A percentile compares a stretch with the other conserved stretches of the same genome.
Evolutionary conservation across 2,797 vertebrate genomes (phyloP).

Genomic region (Xyrichtys novacula): DNA sequence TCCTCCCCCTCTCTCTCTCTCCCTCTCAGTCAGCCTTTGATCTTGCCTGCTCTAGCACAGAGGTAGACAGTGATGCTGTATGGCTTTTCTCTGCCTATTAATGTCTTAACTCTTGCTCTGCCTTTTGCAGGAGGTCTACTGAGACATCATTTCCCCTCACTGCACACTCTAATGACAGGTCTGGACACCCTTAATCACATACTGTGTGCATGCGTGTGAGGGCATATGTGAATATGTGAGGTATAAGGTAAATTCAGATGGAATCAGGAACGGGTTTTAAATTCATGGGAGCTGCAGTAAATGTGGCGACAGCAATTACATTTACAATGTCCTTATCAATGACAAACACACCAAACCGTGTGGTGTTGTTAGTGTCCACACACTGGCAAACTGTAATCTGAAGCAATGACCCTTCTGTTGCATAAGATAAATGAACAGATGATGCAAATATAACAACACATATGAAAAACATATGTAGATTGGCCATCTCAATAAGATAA

Average conservation of each 20-base stretch:
- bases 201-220: constrained; percentile 15
- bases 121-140: constrained; percentile 76
- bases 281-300: constrained; percentile 40
- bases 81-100: constrained; percentile 84
- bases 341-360: constrained; percentile 22
- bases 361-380: constrained; percentile 26
- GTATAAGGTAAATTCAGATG: constrained; percentile 38
- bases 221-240: constrained; percentile 18
- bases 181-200: constrained; percentile 65
- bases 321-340: constrained; percentile 21
- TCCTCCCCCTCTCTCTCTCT: constrained; percentile 20
- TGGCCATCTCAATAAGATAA: not conserved
- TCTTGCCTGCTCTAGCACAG: constrained; percentile 77
- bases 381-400: constrained; percentile 13
- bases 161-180: constrained; percentile 68
- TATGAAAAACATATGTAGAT: constrained; percentile 16
- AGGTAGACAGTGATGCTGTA: constrained; percentile 83
- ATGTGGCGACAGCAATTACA: constrained; percentile 28
- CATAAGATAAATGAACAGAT: not conserved
- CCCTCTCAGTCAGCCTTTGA: constrained; percentile 76
- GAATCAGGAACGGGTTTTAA: constrained; percentile 31
- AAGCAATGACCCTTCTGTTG: constrained; percentile 19
- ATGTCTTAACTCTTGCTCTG: constrained; percentile 79
- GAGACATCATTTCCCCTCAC: constrained; percentile 81
- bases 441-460: constrained; percentile 9